These are phyloP conservation scores for Drepana arcuata DNA, from an alignment of 1,140 invertebrate genomes.

Conservation along the genomic window DNA sequence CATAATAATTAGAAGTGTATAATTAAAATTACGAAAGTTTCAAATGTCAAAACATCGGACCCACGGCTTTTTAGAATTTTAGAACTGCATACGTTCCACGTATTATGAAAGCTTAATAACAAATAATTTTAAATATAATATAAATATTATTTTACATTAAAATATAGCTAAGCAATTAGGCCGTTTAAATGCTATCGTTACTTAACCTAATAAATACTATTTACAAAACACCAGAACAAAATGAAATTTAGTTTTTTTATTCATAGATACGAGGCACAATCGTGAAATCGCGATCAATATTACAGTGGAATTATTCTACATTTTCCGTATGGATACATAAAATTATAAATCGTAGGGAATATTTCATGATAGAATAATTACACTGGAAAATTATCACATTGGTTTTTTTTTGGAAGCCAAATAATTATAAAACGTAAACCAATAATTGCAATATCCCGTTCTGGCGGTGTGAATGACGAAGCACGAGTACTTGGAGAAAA, in stretches of 20 bases:
- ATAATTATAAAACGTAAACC: too few species aligned
- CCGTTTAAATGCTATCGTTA: conserved; percentile 56
- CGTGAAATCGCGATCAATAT: too few species aligned
- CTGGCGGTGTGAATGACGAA: conserved; percentile 56
- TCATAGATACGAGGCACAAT: too few species aligned
- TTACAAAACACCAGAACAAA: conserved; percentile 67
- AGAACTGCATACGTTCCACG: conserved; percentile 46
- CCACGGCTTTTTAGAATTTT: conserved; percentile 5
- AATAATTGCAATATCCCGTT: conserved; percentile 47
- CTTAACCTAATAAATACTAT: conserved; percentile 68
- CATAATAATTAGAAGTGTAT: conserved; percentile 29
- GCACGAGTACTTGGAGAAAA: conserved; percentile 50
- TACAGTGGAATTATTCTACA: too few species aligned
- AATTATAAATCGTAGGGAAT: too few species aligned
- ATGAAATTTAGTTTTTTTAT: too few species aligned
- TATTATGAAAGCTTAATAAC: conserved; percentile 45
- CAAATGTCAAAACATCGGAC: too few species aligned
- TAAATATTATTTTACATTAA: conserved; percentile 68
- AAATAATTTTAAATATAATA: conserved; percentile 61
- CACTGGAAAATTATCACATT: too few species aligned
- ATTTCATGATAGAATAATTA: too few species aligned
- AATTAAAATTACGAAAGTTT: not conserved
- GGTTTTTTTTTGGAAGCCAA: too few species aligned
- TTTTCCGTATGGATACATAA: too few species aligned
- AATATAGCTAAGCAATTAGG: conserved; percentile 60